Conservation (phyloP, 2,888 invertebrate species). For the Apocheima hispidaria region DNA sequence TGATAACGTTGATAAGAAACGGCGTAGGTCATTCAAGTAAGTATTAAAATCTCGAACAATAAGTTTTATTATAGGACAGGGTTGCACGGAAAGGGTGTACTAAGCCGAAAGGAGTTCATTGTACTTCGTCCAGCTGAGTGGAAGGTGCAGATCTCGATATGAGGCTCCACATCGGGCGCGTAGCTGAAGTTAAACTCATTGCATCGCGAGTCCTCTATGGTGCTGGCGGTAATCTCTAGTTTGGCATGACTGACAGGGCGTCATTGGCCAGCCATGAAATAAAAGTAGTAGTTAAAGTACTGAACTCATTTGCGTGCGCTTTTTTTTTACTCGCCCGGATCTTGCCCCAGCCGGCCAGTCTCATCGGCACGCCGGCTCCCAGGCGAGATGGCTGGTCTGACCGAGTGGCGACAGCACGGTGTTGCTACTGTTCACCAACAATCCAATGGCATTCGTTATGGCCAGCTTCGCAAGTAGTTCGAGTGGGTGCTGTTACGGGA, state of each 20-base stretch:
- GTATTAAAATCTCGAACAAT: background rate
- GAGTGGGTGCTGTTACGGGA: slow-evolving; percentile 65
- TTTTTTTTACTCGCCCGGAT: slow-evolving; percentile 53
- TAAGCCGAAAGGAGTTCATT: too few relatives aligned
- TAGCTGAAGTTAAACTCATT: slow-evolving; percentile 47
- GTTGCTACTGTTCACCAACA: slow-evolving; percentile 53
- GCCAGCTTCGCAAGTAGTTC: slow-evolving; percentile 53
- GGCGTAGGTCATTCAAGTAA: background rate
- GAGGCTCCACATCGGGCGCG: slow-evolving; percentile 59
- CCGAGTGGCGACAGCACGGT: slow-evolving; percentile 45
- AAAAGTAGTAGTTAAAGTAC: too few relatives aligned
- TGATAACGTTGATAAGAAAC: slow-evolving; percentile 9
- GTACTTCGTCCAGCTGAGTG: slow-evolving; percentile 56
- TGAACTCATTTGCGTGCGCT: too few relatives aligned
- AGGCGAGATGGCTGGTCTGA: slow-evolving; percentile 48
- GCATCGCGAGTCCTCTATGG: slow-evolving; percentile 54
- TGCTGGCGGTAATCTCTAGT: slow-evolving; percentile 44
- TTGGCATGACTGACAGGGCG: slow-evolving; percentile 55
- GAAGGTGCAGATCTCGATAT: slow-evolving; percentile 65
- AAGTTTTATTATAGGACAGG: background rate
- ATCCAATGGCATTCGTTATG: slow-evolving; percentile 71
- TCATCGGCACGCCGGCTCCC: slow-evolving; percentile 45
- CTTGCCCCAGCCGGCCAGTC: slow-evolving; percentile 70
- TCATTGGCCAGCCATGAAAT: slow-evolving; percentile 61
- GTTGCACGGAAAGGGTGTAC: too few relatives aligned